Evolutionary conservation across 2,888 invertebrate genomes (phyloP).

Genomic region (Alcis repandata): DNA sequence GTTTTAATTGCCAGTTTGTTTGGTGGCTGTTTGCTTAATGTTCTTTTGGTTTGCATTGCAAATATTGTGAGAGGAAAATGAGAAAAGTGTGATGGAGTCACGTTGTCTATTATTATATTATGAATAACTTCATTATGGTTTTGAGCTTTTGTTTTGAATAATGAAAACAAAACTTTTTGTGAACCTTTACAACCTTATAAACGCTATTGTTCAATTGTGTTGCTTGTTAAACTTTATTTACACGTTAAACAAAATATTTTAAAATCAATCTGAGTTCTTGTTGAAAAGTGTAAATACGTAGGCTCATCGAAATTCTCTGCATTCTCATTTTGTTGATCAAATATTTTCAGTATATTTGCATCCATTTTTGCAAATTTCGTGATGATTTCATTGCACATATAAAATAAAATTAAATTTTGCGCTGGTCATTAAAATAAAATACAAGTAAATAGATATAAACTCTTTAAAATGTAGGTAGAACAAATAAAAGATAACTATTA

Average conservation of each 20-base stretch:
- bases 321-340: slow-evolving; percentile 2
- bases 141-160: background rate
- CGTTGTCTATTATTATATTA: slow-evolving; percentile 1
- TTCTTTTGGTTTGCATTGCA: slow-evolving; percentile 36
- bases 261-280: background rate
- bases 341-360: slow-evolving; percentile 8
- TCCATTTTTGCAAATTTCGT: slow-evolving; percentile 2
- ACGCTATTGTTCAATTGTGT: no score
- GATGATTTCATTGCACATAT: background rate
- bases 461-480: no score
- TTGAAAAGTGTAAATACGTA: slow-evolving; percentile 14
- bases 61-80: slow-evolving; percentile 24
- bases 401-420: no score
- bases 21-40: slow-evolving; percentile 40
- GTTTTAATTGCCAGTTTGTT: slow-evolving; percentile 48
- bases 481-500: no score
- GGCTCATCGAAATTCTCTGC: slow-evolving; percentile 14
- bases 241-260: background rate
- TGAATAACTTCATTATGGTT: background rate
- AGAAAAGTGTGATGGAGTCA: slow-evolving; percentile 12
- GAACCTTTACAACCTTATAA: background rate
- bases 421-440: no score
- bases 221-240: background rate
- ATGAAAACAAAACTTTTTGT: background rate
- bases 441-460: no score